Evolutionary conservation across 2,888 invertebrate species (phyloP).

Genomic region (Thymelicus lineola): DNA sequence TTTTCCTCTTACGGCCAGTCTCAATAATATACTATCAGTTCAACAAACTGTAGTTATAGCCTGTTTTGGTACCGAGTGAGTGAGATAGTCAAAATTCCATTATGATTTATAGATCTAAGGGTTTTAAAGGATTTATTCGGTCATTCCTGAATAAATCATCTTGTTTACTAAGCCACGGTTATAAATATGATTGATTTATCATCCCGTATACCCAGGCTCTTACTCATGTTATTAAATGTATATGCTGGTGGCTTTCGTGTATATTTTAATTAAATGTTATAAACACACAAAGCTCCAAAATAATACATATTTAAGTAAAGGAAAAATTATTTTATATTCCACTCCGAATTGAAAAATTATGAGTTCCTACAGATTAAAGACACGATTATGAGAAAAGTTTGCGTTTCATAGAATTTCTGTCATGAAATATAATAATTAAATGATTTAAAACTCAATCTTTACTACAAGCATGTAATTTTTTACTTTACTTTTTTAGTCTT

Average conservation of each 20-base stretch:
- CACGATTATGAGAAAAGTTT: no score
- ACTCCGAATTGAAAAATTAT: background rate
- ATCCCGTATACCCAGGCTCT: background rate
- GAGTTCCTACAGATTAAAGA: no score
- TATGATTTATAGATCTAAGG: constrained; percentile 1
- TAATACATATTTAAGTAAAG: background rate
- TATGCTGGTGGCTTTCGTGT: background rate
- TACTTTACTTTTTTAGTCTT: no score
- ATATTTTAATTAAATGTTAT: constrained; percentile 2
- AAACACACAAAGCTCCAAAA: constrained; percentile 1
- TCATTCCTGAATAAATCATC: constrained; percentile 29
- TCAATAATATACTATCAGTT: no score
- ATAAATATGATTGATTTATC: constrained; percentile 27
- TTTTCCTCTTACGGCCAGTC: background rate
- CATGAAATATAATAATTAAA: no score
- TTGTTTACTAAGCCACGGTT: constrained; percentile 17
- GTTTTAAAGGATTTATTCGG: constrained; percentile 20
- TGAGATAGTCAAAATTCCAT: constrained; percentile 7
- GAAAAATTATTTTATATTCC: background rate
- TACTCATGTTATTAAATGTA: background rate
- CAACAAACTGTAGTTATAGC: no score
- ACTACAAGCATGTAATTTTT: no score
- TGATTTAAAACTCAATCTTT: no score
- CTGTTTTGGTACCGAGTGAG: background rate
- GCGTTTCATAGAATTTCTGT: no score